Base-by-base conservation (phyloP, 2,888 invertebrate species). In the Sminthurides aquaticus region DNA sequence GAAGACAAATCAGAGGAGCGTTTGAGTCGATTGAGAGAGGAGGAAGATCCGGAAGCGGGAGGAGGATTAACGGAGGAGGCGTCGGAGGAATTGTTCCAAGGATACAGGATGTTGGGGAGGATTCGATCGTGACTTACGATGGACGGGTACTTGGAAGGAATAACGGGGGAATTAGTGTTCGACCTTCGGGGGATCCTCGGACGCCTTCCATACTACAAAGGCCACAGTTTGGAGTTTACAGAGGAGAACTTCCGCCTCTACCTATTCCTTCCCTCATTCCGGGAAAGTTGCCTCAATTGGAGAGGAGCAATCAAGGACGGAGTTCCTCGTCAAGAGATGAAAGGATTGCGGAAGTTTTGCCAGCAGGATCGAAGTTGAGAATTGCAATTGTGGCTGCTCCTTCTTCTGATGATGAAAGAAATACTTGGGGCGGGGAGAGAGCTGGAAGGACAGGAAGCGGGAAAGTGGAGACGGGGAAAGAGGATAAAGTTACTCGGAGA, bases 191-290 rank as follows among this genome's bases (percentile, higher is more conserved):
- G 3, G 68, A 67, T 20, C 24, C 60, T 26, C 49, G 63, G 28
- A 70, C 72, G n/a, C 66, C 69, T 43, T 68, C 70, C 24, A 65
- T 70, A 27, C 63, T 43, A 18, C 67, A 69, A 29, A 48, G 63
- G 58, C 70, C 72, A 8, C 72, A 70, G 57, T 70, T 57, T 61
- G 69, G 54, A 34, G 43, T 65, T 8, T 72, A 63, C 58, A 34
- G 70, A 34, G 70, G 72, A 49, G 66, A 68, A 48, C 5, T 54
- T 11, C 65, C 70, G 15, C 69, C 69, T n/a, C 68, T 68, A n/a
- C 64, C 67, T 5, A 64, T 72, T 24, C 69, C 70, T 25, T 62
- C 67, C 24, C 49, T 62, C 49, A 60, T 69, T 59, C 67, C 69
- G 18, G 61, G 57, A 29, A 69, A 70, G 57, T 61, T 70, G 48